Conservation (phyloP, 1,140 invertebrate species). For the Leucophenga varia region DNA sequence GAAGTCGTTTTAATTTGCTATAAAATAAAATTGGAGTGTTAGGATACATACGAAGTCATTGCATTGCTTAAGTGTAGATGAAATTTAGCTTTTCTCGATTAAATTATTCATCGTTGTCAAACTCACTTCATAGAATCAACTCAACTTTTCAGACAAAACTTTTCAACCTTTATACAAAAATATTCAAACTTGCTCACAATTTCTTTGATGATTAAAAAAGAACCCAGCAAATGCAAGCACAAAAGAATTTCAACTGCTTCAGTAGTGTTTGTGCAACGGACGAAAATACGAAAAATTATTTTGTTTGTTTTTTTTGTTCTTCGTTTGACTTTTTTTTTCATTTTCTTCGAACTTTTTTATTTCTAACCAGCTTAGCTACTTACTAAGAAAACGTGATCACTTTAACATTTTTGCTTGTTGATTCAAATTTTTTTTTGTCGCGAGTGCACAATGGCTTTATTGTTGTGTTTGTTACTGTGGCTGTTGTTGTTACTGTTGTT, state of each 20-base stretch:
- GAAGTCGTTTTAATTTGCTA: no score
- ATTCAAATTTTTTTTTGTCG: constrained; percentile 1
- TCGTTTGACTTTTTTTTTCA: constrained; percentile 23
- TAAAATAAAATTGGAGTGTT: no score
- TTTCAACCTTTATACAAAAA: no score
- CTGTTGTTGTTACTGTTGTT: constrained; percentile 25
- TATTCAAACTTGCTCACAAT: no score
- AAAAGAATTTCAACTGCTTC: constrained; percentile 47
- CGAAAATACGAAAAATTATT: constrained; percentile 18
- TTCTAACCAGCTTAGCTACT: constrained; percentile 12
- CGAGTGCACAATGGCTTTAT: constrained; percentile 7
- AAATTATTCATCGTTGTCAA: no score
- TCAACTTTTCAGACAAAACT: no score
- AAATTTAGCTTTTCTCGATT: no score
- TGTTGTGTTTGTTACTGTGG: constrained; percentile 14
- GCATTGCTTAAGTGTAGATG: no score
- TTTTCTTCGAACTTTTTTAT: constrained; percentile 2
- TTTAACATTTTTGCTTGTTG: constrained; percentile 51
- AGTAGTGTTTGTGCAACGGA: constrained; percentile 1
- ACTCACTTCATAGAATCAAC: no score
- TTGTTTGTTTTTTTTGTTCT: constrained; percentile 15
- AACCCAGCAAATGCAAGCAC: no score
- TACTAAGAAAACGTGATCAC: constrained; percentile 47
- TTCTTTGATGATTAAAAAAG: no score
- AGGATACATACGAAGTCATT: no score